Percentiles rank a stretch among this genome's conserved stretches.
Conservation (phyloP, 2,797 vertebrate species). For the Delichon dasypus region DNA sequence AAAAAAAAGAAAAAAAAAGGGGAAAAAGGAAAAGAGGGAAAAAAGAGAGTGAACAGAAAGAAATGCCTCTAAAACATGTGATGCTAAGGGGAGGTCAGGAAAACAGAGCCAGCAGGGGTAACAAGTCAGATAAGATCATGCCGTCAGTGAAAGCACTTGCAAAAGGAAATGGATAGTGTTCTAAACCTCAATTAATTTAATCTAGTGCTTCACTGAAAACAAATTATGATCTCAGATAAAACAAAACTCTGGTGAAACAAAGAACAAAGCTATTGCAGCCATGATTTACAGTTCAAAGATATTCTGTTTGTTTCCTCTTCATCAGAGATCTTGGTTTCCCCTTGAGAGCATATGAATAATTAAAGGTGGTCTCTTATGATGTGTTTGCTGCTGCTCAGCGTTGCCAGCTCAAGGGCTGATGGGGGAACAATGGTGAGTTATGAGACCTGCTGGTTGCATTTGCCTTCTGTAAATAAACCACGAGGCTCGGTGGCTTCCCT, state of each 20-base stretch:
- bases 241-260: slow-evolving; percentile 59
- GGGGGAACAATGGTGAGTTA: slow-evolving; percentile 40
- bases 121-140: slow-evolving; percentile 73
- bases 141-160: slow-evolving; percentile 73
- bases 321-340: slow-evolving; percentile 53
- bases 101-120: slow-evolving; percentile 54
- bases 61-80: neutral
- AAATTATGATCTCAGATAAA: slow-evolving; percentile 78
- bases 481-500: slow-evolving; percentile 25
- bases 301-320: slow-evolving; percentile 69
- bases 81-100: slow-evolving; percentile 6
- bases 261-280: slow-evolving; percentile 67
- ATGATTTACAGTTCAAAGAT: slow-evolving; percentile 72
- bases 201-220: slow-evolving; percentile 74
- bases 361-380: slow-evolving; percentile 69
- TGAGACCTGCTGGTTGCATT: slow-evolving; percentile 31
- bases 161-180: slow-evolving; percentile 76
- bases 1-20: neutral
- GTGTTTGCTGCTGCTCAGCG: slow-evolving; percentile 39
- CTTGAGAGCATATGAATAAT: slow-evolving; percentile 68
- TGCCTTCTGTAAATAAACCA: slow-evolving; percentile 59
- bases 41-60: slow-evolving; percentile 14
- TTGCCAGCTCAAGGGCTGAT: slow-evolving; percentile 49
- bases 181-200: slow-evolving; percentile 79
- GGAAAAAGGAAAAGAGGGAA: neutral